A percentile compares a stretch with the other conserved stretches of the same genome.
phyloP scores from a whole-genome alignment of 2,113 vertebrate genomes.

The Ptyas mucosa region DNA sequence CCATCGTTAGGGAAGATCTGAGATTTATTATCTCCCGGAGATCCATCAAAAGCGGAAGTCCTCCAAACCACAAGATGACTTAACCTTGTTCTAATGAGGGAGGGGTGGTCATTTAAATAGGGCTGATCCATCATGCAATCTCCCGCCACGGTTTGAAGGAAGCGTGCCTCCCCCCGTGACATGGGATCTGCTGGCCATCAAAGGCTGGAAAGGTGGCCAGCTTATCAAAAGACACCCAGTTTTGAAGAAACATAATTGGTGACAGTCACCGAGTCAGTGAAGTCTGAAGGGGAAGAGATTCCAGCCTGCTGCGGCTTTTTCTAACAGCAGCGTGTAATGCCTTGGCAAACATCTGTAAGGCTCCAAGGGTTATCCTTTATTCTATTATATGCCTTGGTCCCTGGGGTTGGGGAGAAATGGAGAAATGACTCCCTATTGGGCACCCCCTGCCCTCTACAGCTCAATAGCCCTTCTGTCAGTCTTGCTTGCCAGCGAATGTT shows the following conservation, averaged over 20 bases:
- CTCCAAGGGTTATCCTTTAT: constrained; percentile 44
- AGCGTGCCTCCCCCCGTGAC: not conserved
- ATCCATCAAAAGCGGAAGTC: not conserved
- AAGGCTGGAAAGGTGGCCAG: constrained; percentile 24
- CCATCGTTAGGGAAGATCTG: not conserved
- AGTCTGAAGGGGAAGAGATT: not conserved
- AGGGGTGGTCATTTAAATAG: not conserved
- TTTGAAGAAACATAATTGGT: constrained; percentile 18
- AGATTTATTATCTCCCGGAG: not conserved
- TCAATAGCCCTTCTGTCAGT: constrained; percentile 16
- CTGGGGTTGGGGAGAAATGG: constrained; percentile 21
- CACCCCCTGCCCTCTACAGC: constrained; percentile 1
- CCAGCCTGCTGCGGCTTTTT: constrained; percentile 29
- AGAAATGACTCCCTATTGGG: not conserved
- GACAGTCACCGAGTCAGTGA: constrained; percentile 31
- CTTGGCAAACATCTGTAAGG: constrained; percentile 34
- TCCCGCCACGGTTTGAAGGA: not conserved
- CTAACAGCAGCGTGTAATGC: constrained; percentile 43
- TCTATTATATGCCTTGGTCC: constrained; percentile 33
- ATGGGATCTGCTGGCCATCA: not conserved
- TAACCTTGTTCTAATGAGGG: not conserved
- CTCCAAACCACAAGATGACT: not conserved
- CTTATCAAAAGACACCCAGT: constrained; percentile 12
- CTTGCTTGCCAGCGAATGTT: constrained; percentile 3
- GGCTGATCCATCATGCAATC: not conserved